Base-by-base conservation (phyloP, 37 sponge, comb jelly and placozoan species). In the Diacarnus erythraeanus region DNA sequence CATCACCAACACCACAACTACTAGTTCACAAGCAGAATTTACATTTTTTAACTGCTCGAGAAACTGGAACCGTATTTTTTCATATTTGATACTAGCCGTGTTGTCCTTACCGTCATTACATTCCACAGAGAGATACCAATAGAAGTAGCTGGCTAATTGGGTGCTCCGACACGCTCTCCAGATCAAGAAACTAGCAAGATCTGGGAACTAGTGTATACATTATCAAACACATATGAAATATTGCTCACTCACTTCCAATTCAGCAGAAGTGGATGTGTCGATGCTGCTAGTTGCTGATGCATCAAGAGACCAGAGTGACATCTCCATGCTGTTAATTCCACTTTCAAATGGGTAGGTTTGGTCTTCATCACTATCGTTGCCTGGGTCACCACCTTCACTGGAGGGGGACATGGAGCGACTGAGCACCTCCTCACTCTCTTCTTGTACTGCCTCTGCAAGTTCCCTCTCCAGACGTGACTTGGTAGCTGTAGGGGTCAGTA, bases 51-150 rank as follows among this genome's bases (percentile, higher is more conserved):
- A 69, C 17, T 68, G 42, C 69, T 76, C 72, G 39, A 84, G 64
- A 65, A 89, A 89, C 59, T 79, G 80, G 58, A 37, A 36, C 18
- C 81, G 61, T 31, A 89, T 89, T 9, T 35, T 60, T 34, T 83
- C 80, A 34, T 84, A 89, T 42, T 84, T 83, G 73, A 57, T 25
- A 27, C 41, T 74, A 26, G 65, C 35, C 4, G 40, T 66, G 12
- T 70, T 41, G 77, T 88, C 84, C 40, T 86, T 92, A 64, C 57
- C 75, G 38, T 94, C 92, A 57, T 91, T 77, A 77, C 98, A 97
- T 76, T 97, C 98, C 69, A 94, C 95, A 17, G 91, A 81, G 65
- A 97, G 81, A 80, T 94, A 97, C 93, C 93, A 92, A 82, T 84
- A 87, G 75, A 92, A 88, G 79, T 82, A 92, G 83, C 69, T 88